phyloP scores from a whole-genome alignment of 2,888 invertebrate species.

The Diarsia mendica region DNA sequence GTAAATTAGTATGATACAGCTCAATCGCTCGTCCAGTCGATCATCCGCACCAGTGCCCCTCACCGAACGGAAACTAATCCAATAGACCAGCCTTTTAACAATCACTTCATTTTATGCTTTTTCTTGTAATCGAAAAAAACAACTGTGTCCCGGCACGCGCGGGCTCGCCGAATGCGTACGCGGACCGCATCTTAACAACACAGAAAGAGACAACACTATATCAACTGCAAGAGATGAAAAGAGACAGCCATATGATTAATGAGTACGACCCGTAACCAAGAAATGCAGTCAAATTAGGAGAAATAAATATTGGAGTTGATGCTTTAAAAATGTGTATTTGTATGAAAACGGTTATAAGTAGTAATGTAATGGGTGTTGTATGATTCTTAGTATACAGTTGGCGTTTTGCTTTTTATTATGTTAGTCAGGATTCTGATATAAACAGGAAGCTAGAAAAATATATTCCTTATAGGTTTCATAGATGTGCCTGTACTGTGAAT shows the following conservation, averaged over 20 bases:
- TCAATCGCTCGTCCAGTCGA: conserved; percentile 12
- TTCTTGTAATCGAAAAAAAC: conserved; percentile 83
- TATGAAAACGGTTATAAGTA: conserved; percentile 47
- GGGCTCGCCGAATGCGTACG: conserved; percentile 78
- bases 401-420: conserved; percentile 43
- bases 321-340: conserved; percentile 61
- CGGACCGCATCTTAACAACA: conserved; percentile 80
- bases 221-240: conserved; percentile 57
- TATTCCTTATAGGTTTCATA: conserved; percentile 57
- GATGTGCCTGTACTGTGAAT: conserved; percentile 58
- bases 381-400: conserved; percentile 26
- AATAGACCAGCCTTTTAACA: conserved; percentile 72
- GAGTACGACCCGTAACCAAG: conserved; percentile 81
- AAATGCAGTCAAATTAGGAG: conserved; percentile 89
- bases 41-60: conserved; percentile 42
- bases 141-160: conserved; percentile 85
- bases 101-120: conserved; percentile 84
- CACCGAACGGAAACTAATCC: conserved; percentile 79
- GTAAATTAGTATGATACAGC: conserved; percentile 2
- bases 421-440: conserved; percentile 52
- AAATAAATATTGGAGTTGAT: conserved; percentile 83
- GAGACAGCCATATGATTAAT: conserved; percentile 80
- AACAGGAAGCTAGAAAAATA: conserved; percentile 65
- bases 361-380: conserved; percentile 10
- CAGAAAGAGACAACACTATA: conserved; percentile 72